Percentiles rank a stretch among this genome's conserved stretches.
phyloP scores from a whole-genome alignment of 1,140 invertebrate genomes.

The Drosophila nigromelanica region DNA sequence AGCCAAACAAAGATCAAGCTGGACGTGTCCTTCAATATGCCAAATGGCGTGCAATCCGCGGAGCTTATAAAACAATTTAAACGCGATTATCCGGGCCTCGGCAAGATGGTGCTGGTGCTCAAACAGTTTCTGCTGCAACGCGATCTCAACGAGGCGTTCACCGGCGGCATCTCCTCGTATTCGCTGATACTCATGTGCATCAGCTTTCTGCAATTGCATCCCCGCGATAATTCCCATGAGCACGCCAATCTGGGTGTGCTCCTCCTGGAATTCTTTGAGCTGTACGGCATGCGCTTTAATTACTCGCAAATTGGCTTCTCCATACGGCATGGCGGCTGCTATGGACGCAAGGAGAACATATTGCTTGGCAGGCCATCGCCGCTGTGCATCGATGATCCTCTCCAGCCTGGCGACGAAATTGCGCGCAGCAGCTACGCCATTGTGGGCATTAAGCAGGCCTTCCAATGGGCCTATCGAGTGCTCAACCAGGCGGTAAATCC shows the following conservation, averaged over 20 bases:
- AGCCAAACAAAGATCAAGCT: constrained; percentile 94
- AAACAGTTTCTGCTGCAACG: constrained; percentile 98
- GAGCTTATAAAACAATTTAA: constrained; percentile 95
- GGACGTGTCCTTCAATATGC: constrained; percentile 99
- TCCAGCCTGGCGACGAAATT: constrained; percentile 96
- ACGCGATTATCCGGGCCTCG: constrained; percentile 91
- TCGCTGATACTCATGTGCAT: constrained; percentile 98
- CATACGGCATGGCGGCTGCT: constrained; percentile 95
- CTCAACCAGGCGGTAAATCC: constrained; percentile 91
- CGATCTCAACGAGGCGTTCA: constrained; percentile 99
- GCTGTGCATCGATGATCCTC: constrained; percentile 97
- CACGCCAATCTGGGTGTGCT: constrained; percentile 94
- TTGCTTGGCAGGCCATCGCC: constrained; percentile 94
- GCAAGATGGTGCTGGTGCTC: constrained; percentile 96
- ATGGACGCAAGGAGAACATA: constrained; percentile 95
- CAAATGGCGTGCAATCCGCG: constrained; percentile 95
- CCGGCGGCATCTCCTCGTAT: constrained; percentile 98
- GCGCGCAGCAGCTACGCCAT: constrained; percentile 97
- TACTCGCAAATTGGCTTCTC: constrained; percentile 96
- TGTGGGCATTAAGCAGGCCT: constrained; percentile 94
- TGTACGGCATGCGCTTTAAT: constrained; percentile 98
- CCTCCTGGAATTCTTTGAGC: constrained; percentile 98
- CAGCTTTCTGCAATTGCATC: constrained; percentile 94
- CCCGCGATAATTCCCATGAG: constrained; percentile 86
- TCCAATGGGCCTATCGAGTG: constrained; percentile 96